Percentiles rank a stretch among this genome's conserved stretches.
phyloP scores from a whole-genome alignment of 2,888 invertebrate genomes.

The Microctonus brassicae region DNA sequence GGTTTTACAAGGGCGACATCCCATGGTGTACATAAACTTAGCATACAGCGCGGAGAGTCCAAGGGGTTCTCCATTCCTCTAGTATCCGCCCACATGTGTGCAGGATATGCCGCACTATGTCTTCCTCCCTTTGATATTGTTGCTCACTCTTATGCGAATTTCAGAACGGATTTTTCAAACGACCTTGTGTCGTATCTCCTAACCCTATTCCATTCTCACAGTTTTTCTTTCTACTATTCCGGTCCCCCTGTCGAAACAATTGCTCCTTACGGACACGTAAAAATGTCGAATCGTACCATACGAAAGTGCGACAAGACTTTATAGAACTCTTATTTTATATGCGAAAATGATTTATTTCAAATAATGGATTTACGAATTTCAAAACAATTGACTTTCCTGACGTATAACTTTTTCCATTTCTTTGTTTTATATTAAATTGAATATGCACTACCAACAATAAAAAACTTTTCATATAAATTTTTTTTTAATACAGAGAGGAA shows the following conservation, averaged over 20 bases:
- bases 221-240: not conserved
- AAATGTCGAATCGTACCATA: slow-evolving; percentile 41
- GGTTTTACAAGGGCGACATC: slow-evolving; percentile 70
- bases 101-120: slow-evolving; percentile 39
- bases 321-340: slow-evolving; percentile 20
- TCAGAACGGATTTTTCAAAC: slow-evolving; percentile 40
- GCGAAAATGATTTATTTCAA: slow-evolving; percentile 31
- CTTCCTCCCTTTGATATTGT: slow-evolving; percentile 28
- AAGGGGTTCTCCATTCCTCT: slow-evolving; percentile 15
- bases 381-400: slow-evolving; percentile 5
- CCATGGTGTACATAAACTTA: slow-evolving; percentile 66
- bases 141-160: slow-evolving; percentile 14
- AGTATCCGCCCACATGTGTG: slow-evolving; percentile 34
- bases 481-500: too few relatives aligned
- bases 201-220: slow-evolving; percentile 19
- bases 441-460: not conserved
- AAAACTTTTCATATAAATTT: not conserved
- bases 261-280: slow-evolving; percentile 61
- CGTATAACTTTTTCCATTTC: slow-evolving; percentile 17
- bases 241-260: slow-evolving; percentile 49
- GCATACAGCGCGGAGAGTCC: slow-evolving; percentile 50
- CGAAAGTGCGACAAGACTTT: slow-evolving; percentile 22
- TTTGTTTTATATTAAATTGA: not conserved
- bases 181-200: slow-evolving; percentile 36
- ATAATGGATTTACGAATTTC: slow-evolving; percentile 5